Percentiles rank a stretch among this genome's conserved stretches.
Conservation (phyloP, 2,113 vertebrate genomes). For the Arothron firmamentum region DNA sequence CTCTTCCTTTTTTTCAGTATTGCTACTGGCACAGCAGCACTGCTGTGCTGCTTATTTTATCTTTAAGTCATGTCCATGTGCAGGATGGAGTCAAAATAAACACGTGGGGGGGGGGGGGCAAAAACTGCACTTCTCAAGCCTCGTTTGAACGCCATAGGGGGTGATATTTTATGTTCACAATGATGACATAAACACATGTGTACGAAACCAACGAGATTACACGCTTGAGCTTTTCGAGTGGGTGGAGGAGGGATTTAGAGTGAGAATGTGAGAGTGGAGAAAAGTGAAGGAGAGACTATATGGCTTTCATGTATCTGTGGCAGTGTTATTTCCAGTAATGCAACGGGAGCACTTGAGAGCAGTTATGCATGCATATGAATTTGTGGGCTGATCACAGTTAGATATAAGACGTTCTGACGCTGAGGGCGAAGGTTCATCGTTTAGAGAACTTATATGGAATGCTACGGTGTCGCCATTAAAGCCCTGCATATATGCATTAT, state of each 20-base stretch:
- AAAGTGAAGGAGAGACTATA: slow-evolving; percentile 40
- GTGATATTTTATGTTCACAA: slow-evolving; percentile 55
- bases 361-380: slow-evolving; percentile 37
- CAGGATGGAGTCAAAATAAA: slow-evolving; percentile 37
- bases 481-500: slow-evolving; percentile 65
- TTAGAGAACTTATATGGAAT: slow-evolving; percentile 26
- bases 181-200: slow-evolving; percentile 73
- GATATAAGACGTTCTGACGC: slow-evolving; percentile 41
- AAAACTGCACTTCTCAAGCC: slow-evolving; percentile 20
- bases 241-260: slow-evolving; percentile 62
- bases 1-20: slow-evolving; percentile 9
- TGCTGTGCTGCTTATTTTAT: slow-evolving; percentile 22
- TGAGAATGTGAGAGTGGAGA: slow-evolving; percentile 40
- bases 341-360: slow-evolving; percentile 35
- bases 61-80: slow-evolving; percentile 15
- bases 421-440: slow-evolving; percentile 33
- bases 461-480: slow-evolving; percentile 60
- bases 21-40: slow-evolving; percentile 7
- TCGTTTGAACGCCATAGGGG: slow-evolving; percentile 41
- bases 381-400: slow-evolving; percentile 37
- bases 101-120: slow-evolving; percentile 3
- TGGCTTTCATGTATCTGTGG: slow-evolving; percentile 56
- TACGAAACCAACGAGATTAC: slow-evolving; percentile 70
- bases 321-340: slow-evolving; percentile 48
- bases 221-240: slow-evolving; percentile 66